These are phyloP conservation scores for Rhopalosiphum maidis DNA, from an alignment of 1,140 invertebrate genomes.

Conservation along the genomic window DNA sequence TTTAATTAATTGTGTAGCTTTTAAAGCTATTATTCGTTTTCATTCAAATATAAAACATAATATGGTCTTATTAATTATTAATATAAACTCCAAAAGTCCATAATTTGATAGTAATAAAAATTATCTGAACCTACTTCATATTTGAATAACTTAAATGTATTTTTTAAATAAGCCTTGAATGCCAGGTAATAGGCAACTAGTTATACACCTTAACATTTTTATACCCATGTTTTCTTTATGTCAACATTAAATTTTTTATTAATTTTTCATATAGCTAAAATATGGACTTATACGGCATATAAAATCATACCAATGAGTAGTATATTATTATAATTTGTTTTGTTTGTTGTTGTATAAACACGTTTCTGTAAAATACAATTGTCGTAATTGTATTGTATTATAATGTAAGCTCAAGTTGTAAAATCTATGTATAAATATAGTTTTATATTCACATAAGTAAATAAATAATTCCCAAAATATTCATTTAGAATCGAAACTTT, in stretches of 20 bases:
- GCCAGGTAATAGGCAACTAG: background rate
- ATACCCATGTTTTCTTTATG: background rate
- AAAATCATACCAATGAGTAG: background rate
- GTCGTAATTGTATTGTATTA: background rate
- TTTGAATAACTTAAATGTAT: background rate
- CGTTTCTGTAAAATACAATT: background rate
- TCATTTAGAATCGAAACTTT: slow-evolving; percentile 25
- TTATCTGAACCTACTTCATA: background rate
- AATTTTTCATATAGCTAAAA: background rate
- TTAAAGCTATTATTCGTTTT: background rate
- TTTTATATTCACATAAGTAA: background rate
- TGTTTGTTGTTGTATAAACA: background rate
- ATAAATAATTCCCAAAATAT: background rate
- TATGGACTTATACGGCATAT: background rate
- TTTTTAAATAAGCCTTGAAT: background rate
- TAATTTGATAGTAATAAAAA: background rate
- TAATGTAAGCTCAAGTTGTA: background rate
- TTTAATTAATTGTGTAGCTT: background rate
- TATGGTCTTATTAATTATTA: background rate
- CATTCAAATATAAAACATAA: background rate
- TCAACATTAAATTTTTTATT: background rate
- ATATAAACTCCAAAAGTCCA: background rate
- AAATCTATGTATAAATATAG: background rate
- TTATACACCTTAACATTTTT: background rate
- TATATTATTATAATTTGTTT: background rate